Percentiles rank a stretch among this genome's conserved stretches.
These are phyloP conservation scores for Paelopatides confundens DNA, from an alignment of 53 echinoderm and acorn worm genomes.

Conservation along the genomic window DNA sequence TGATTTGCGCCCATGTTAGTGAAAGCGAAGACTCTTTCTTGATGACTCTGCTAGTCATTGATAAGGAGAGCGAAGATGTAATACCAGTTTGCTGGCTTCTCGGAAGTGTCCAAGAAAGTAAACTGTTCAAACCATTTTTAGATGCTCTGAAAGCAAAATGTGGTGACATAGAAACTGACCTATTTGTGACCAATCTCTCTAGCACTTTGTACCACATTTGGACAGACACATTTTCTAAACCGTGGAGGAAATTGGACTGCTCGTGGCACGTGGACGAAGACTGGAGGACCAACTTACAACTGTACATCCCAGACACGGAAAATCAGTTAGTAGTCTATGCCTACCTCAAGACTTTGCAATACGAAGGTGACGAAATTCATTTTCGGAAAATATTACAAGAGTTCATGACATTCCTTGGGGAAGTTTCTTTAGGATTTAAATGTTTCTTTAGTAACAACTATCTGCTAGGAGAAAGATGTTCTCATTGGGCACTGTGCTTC, in stretches of 20 bases:
- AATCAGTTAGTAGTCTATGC: background rate
- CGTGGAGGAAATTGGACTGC: conserved; percentile 12
- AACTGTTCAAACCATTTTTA: conserved; percentile 1
- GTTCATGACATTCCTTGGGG: background rate
- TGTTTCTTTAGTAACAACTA: background rate
- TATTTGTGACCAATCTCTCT: background rate
- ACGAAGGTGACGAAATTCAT: background rate
- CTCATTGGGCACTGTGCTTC: conserved; percentile 15
- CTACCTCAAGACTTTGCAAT: conserved; percentile 20
- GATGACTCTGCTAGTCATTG: background rate
- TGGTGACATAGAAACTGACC: conserved; percentile 2
- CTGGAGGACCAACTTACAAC: background rate
- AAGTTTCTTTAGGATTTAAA: background rate
- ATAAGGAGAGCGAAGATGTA: background rate
- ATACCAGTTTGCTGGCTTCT: background rate
- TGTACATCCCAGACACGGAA: background rate
- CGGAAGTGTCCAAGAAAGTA: background rate
- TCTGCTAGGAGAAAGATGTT: conserved; percentile 7
- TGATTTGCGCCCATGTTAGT: background rate
- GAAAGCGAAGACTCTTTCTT: background rate
- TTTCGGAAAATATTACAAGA: conserved; percentile 9
- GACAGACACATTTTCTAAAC: conserved; percentile 5
- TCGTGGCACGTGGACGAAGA: conserved; percentile 16
- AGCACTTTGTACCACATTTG: conserved; percentile 11
- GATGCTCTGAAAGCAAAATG: conserved; percentile 3